These are phyloP conservation scores for Mythimna loreyi DNA, from an alignment of 2,888 invertebrate species.

Conservation along the genomic window DNA sequence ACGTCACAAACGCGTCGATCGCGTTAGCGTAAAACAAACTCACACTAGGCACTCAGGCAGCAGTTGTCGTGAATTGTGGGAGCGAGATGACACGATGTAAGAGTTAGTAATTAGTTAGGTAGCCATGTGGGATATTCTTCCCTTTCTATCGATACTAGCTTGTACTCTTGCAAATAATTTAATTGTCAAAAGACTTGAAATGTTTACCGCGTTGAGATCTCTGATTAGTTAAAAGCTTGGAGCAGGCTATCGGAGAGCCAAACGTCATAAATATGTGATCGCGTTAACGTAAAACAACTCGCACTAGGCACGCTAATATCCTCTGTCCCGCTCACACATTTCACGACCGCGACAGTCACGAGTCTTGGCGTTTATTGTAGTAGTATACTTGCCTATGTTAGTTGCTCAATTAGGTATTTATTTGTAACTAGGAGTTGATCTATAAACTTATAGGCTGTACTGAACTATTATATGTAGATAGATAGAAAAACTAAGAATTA, in stretches of 20 bases:
- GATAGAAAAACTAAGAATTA: conserved; percentile 46
- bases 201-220: no score
- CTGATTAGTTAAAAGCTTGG: no score
- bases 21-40: no score
- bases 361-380: conserved; percentile 5
- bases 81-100: neutral
- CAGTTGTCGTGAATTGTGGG: neutral
- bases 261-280: no score
- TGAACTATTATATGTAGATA: conserved; percentile 53
- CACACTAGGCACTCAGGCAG: conserved; percentile 1
- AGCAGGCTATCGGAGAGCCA: no score
- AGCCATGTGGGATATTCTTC: no score
- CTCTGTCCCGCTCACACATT: neutral
- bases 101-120: no score
- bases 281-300: no score
- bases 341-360: neutral
- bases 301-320: neutral
- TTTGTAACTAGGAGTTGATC: conserved; percentile 58
- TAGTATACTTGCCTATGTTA: conserved; percentile 64
- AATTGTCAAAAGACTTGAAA: no score
- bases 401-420: conserved; percentile 77
- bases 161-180: no score
- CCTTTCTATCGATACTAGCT: no score
- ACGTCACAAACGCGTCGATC: no score
- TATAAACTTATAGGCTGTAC: conserved; percentile 52